phyloP scores from a whole-genome alignment of 2,797 vertebrate genomes.

The Hipposideros larvatus region DNA sequence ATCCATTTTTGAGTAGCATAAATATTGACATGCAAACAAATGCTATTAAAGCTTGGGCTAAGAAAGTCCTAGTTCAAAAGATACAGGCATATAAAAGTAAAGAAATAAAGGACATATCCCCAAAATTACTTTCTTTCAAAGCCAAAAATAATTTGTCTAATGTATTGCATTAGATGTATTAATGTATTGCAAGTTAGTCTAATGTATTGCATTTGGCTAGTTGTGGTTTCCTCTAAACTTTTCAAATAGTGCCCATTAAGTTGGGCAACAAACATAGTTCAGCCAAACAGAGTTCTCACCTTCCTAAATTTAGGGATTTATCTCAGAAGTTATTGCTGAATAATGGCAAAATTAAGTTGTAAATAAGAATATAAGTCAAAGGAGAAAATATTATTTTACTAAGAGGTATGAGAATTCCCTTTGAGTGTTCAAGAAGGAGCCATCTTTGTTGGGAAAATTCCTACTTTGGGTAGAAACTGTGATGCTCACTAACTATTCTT shows the following conservation, averaged over 20 bases:
- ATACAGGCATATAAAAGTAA: neutral
- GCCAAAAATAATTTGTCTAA: constrained; percentile 44
- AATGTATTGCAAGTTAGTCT: neutral
- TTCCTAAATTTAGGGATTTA: constrained; percentile 55
- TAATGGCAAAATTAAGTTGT: constrained; percentile 37
- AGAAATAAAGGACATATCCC: constrained; percentile 22
- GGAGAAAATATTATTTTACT: constrained; percentile 25
- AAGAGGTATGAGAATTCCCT: constrained; percentile 1
- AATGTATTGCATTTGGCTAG: neutral
- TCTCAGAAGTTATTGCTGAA: constrained; percentile 49
- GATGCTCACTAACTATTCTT: neutral
- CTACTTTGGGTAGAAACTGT: neutral
- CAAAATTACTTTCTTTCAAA: constrained; percentile 55
- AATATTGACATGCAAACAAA: constrained; percentile 36
- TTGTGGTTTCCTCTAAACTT: constrained; percentile 45
- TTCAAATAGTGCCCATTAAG: constrained; percentile 16
- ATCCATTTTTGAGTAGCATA: neutral
- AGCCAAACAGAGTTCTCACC: neutral
- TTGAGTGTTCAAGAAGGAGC: neutral
- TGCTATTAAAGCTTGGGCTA: constrained; percentile 13
- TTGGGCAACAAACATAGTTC: constrained; percentile 49
- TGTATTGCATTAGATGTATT: neutral
- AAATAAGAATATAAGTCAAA: constrained; percentile 1
- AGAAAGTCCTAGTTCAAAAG: constrained; percentile 42
- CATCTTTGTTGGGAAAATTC: neutral